Percentiles rank a stretch among this genome's conserved stretches.
Conservation (phyloP, 2,113 vertebrate species). For the Trematocara variabile region DNA sequence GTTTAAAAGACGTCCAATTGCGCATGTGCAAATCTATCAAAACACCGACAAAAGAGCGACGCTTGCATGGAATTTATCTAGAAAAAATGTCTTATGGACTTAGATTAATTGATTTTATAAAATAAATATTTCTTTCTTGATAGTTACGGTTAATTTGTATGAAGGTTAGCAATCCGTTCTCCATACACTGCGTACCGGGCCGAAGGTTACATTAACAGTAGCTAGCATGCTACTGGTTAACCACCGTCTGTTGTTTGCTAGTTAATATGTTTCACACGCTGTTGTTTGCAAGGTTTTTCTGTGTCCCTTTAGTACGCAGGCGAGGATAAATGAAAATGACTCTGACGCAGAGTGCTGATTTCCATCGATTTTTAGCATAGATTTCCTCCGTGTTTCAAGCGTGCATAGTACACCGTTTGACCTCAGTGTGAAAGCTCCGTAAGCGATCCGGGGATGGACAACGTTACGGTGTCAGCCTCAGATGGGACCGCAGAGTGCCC, state of each 20-base stretch:
- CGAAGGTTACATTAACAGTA: not conserved
- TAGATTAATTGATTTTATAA: not conserved
- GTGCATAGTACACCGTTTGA: not conserved
- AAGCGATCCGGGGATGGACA: constrained; percentile 23
- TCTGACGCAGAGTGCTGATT: not conserved
- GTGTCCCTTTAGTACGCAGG: not conserved
- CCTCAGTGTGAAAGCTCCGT: not conserved
- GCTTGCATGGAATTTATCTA: not conserved
- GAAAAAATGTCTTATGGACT: not conserved
- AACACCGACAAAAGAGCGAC: constrained; percentile 1
- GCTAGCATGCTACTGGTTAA: constrained; percentile 22
- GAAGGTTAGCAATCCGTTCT: not conserved
- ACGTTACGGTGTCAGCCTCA: constrained; percentile 65
- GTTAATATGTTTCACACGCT: not conserved
- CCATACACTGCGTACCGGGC: not conserved
- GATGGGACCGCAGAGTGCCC: constrained; percentile 71
- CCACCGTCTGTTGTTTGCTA: not conserved
- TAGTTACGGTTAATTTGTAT: not conserved
- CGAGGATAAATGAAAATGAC: not conserved
- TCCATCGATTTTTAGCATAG: not conserved
- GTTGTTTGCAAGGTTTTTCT: not conserved
- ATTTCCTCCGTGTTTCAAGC: not conserved
- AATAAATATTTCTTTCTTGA: not conserved
- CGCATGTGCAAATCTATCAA: constrained; percentile 28
- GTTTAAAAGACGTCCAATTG: not conserved